Base-by-base conservation (phyloP, 2,113 vertebrate species). In the Sylvilagus bachmani region DNA sequence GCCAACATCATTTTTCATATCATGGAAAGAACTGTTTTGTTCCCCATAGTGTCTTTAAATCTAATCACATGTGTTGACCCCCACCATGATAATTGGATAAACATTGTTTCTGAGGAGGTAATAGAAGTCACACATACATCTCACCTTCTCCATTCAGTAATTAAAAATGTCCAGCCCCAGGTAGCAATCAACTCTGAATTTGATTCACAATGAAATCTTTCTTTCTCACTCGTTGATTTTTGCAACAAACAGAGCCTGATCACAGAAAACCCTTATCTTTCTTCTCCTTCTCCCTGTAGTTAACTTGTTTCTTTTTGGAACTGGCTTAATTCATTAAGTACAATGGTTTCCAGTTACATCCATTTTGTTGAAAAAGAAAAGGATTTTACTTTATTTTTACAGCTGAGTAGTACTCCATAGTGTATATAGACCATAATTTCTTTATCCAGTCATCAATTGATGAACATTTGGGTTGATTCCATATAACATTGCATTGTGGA, bases 11-110 rank as follows among this genome's bases (percentile, higher is more conserved):
- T 27, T 90, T 94, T 90, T 91, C 44, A 92, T 58, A 58, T 58
- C 70, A 70, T 90, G 19, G 19, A 90, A 89, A 83, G 78, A 29
- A 78, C 64, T 92, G 89, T 82, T 89, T 94, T 95, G 31, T 84
- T 21, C 53, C n/a, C 77, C 49, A 83, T 1, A 55, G 27, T 73
- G 64, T 92, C 51, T 83, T 82, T 91, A 77, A 85, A 67, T 85
- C 33, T 85, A 73, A 74, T 96, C 51, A 88, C 22, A 62, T 58
- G 25, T 10, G 33, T 86, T 90, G 58, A n/a, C 13, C n/a, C n/a
- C 44, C 13, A 58, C 38, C 25, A 84, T 77, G 64, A 62, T 21
- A 87, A 89, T 29, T 82, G 24, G 64, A 78, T 64, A 62, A 33
- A 61, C n/a, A 13, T 70, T 36, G 27, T 82, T 80, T 90, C 74